These are phyloP conservation scores for Oncopodura yosiiana DNA, from an alignment of 1,140 invertebrate genomes.

Conservation along the genomic window DNA sequence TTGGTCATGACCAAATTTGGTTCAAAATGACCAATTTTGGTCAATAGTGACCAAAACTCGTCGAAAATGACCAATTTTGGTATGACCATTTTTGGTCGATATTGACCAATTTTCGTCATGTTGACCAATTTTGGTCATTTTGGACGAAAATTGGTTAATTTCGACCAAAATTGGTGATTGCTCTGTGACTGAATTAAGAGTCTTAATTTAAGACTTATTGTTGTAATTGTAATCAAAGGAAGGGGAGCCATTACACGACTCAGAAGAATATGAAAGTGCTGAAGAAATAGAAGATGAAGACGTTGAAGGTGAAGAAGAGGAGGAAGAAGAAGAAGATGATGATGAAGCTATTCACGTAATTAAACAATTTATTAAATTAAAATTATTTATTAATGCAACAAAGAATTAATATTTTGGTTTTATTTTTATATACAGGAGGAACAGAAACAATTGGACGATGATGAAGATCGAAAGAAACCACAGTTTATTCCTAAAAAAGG, in stretches of 20 bases:
- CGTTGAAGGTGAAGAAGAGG: conserved; percentile 32
- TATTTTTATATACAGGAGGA: background rate
- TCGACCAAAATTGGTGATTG: background rate
- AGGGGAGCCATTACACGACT: conserved; percentile 22
- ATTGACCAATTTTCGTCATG: too few species aligned
- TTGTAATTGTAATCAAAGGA: conserved; percentile 1
- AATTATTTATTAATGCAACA: too few species aligned
- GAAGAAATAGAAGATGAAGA: conserved; percentile 35
- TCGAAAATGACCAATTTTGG: too few species aligned
- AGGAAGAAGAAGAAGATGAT: conserved; percentile 32
- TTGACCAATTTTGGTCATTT: too few species aligned
- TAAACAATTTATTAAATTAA: background rate
- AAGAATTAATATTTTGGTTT: too few species aligned
- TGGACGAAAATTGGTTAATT: too few species aligned
- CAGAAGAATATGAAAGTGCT: conserved; percentile 34
- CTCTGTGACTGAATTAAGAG: background rate
- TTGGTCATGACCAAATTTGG: too few species aligned
- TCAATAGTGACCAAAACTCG: too few species aligned
- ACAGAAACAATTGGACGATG: conserved; percentile 67
- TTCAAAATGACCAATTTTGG: too few species aligned
- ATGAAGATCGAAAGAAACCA: conserved; percentile 89
- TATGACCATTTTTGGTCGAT: too few species aligned
- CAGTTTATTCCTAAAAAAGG: conserved; percentile 94
- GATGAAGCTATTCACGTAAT: conserved; percentile 32
- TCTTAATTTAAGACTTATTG: background rate